A percentile compares a stretch with the other conserved stretches of the same genome.
phyloP scores from a whole-genome alignment of 2,797 vertebrate species.

The Pangasius larnaudii region DNA sequence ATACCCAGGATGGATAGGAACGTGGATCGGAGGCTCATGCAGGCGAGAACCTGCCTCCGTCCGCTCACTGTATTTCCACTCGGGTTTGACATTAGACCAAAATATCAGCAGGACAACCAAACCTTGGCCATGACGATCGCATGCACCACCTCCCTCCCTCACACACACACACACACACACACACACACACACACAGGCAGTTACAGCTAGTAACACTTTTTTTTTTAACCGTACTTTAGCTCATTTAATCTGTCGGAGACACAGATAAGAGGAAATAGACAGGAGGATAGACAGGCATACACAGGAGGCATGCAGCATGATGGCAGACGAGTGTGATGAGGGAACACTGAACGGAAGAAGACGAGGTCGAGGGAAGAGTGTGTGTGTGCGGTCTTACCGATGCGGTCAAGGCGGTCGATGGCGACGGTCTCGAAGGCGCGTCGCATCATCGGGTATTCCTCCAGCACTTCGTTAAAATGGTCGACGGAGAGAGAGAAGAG shows the following conservation, averaged over 20 bases:
- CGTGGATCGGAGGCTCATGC: constrained; percentile 81
- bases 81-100: background rate
- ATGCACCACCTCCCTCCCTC: constrained; percentile 76
- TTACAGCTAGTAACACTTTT: background rate
- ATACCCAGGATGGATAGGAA: constrained; percentile 84
- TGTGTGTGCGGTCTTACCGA: constrained; percentile 81
- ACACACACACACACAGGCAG: constrained; percentile 19
- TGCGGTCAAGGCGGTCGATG: constrained; percentile 95
- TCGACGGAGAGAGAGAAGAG: constrained; percentile 98
- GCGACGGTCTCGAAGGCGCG: constrained; percentile 94
- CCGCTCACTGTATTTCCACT: constrained; percentile 66
- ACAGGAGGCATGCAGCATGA: constrained; percentile 77
- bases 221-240: background rate
- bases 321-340: constrained; percentile 77
- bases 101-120: constrained; percentile 55
- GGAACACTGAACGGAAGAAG: constrained; percentile 65
- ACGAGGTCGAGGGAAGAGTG: constrained; percentile 33
- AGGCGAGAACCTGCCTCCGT: constrained; percentile 80
- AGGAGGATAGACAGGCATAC: constrained; percentile 64
- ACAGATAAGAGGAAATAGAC: constrained; percentile 22
- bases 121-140: constrained; percentile 76
- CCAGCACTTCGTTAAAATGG: constrained; percentile 98
- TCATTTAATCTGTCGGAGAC: constrained; percentile 30
- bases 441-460: constrained; percentile 99
- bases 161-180: constrained; percentile 20